A percentile compares a stretch with the other conserved stretches of the same genome.
Conservation (phyloP, 2,113 vertebrate genomes). For the Aix galericulata region DNA sequence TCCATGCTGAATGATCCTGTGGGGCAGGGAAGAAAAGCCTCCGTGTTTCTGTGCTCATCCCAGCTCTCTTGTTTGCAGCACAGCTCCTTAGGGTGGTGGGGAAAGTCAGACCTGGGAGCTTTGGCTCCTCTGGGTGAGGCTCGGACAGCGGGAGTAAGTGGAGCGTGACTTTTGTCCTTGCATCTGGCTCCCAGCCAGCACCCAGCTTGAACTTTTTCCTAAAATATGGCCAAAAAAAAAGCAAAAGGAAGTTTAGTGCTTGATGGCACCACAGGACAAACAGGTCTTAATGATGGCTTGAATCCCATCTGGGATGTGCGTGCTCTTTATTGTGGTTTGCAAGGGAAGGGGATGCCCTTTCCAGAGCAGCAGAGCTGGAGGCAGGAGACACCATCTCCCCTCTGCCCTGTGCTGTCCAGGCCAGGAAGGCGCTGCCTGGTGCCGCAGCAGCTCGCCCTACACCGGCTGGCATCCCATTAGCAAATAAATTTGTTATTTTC, state of each 20-base stretch:
- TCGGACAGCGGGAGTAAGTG: neutral
- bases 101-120: neutral
- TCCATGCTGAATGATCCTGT: neutral
- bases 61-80: neutral
- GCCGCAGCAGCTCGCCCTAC: neutral
- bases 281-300: neutral
- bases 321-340: neutral
- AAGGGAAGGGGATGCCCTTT: too few relatives aligned
- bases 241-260: neutral
- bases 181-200: neutral
- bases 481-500: constrained; percentile 60
- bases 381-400: neutral
- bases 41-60: too few relatives aligned
- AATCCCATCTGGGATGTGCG: neutral
- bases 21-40: neutral
- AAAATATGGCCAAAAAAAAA: neutral
- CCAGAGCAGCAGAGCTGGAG: neutral
- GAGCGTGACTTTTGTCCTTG: neutral
- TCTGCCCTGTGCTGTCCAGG: neutral
- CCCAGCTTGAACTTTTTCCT: neutral
- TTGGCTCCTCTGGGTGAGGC: too few relatives aligned
- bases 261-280: too few relatives aligned
- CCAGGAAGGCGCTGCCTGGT: accelerated
- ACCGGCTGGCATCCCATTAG: constrained; percentile 29
- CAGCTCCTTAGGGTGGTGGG: neutral